These are phyloP conservation scores for Clarias pachynema DNA, from an alignment of 2,797 vertebrate genomes.

Conservation along the genomic window DNA sequence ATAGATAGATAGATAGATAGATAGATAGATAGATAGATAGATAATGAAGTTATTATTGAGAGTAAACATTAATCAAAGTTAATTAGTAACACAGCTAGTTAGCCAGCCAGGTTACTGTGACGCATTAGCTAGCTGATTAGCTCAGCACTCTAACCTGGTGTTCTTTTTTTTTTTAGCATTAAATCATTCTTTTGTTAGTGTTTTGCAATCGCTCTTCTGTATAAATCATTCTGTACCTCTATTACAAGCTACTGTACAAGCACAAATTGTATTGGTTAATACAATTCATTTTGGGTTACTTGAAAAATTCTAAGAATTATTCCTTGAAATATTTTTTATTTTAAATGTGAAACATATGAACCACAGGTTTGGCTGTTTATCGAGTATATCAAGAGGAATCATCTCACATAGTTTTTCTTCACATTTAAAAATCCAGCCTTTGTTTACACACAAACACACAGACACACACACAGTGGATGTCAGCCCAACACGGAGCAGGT, in stretches of 20 bases:
- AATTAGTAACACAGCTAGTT: background rate
- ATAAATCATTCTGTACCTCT: background rate
- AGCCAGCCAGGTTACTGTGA: background rate
- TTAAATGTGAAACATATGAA: background rate
- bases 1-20: background rate
- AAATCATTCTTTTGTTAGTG: background rate
- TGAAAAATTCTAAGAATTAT: background rate
- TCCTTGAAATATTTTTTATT: background rate
- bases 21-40: slow-evolving; percentile 9
- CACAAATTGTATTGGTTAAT: background rate
- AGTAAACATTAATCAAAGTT: background rate
- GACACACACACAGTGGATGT: slow-evolving; percentile 9
- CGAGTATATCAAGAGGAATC: background rate
- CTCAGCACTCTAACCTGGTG: background rate
- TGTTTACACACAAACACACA: slow-evolving; percentile 4
- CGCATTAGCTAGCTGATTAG: background rate
- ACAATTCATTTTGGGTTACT: background rate
- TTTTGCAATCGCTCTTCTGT: no score
- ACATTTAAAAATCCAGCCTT: background rate
- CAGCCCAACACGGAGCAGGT: slow-evolving; percentile 51
- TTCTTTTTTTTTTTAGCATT: background rate
- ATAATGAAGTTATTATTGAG: background rate
- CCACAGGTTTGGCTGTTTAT: background rate
- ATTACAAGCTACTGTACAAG: background rate
- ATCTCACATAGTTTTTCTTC: no score